Evolutionary conservation across 1,140 invertebrate genomes (phyloP).

Genomic region (Drosophila kanapiae): DNA sequence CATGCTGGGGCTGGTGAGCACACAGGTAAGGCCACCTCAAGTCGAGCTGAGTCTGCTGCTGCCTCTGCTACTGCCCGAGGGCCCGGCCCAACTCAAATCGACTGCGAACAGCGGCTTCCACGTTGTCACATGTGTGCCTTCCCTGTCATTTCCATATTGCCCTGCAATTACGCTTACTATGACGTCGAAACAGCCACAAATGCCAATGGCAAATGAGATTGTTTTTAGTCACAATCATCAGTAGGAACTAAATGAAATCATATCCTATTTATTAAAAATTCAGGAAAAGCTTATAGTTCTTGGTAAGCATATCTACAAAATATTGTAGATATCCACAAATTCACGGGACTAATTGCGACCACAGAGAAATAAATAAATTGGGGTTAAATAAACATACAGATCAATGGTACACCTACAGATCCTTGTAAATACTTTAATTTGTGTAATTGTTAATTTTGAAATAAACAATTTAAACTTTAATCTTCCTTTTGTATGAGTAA

Average conservation of each 20-base stretch:
- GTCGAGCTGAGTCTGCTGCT: not conserved
- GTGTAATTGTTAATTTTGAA: too few relatives aligned
- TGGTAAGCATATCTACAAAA: too few relatives aligned
- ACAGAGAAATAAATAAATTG: too few relatives aligned
- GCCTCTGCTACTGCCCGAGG: not conserved
- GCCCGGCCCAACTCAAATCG: not conserved
- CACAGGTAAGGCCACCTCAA: not conserved
- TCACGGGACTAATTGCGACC: too few relatives aligned
- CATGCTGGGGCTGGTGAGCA: slow-evolving; percentile 7
- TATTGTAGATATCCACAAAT: not conserved
- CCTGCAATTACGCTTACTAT: not conserved
- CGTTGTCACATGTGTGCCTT: not conserved
- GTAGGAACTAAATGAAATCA: too few relatives aligned
- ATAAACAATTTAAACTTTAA: too few relatives aligned
- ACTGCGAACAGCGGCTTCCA: slow-evolving; percentile 10
- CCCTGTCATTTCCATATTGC: not conserved
- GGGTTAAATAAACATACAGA: too few relatives aligned
- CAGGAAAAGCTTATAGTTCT: too few relatives aligned
- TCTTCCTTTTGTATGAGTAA: too few relatives aligned
- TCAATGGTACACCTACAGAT: too few relatives aligned
- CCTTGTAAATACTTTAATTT: too few relatives aligned
- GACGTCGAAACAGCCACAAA: not conserved
- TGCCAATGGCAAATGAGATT: not conserved
- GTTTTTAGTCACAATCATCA: not conserved
- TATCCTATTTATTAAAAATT: not conserved